Percentiles rank a stretch among this genome's conserved stretches.
These are phyloP conservation scores for Eupithecia inturbata DNA, from an alignment of 2,888 invertebrate genomes.

Conservation along the genomic window DNA sequence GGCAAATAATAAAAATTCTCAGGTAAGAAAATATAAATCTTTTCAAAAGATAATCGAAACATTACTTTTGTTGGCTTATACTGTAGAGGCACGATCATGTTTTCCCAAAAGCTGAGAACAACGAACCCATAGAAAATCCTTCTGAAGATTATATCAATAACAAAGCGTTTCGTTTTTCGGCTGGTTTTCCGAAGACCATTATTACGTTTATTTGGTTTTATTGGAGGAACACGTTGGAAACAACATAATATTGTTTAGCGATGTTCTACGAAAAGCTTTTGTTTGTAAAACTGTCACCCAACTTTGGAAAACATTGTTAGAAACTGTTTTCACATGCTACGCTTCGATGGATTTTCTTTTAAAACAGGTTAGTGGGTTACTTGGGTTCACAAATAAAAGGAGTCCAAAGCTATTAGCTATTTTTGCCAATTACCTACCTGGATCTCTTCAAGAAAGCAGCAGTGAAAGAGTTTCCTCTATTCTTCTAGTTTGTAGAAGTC, in stretches of 20 bases:
- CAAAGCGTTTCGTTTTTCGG: not conserved
- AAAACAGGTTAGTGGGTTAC: not conserved
- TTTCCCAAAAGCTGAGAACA: not conserved
- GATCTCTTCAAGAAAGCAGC: not conserved
- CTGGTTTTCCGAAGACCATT: slow-evolving; percentile 23
- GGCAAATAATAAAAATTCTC: not conserved
- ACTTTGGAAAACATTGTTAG: slow-evolving; percentile 6
- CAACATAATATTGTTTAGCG: slow-evolving; percentile 13
- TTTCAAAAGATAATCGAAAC: not conserved
- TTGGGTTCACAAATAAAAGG: not conserved
- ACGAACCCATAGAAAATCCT: not conserved
- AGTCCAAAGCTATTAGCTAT: not conserved
- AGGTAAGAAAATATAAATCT: not conserved
- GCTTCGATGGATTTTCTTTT: not conserved
- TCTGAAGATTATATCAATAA: slow-evolving; percentile 1
- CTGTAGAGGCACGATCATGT: not conserved
- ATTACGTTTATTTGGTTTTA: slow-evolving; percentile 34
- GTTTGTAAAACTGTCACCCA: slow-evolving; percentile 14
- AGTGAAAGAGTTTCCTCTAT: not conserved
- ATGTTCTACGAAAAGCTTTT: slow-evolving; percentile 23
- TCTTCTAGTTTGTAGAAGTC: not conserved
- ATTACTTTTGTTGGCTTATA: not conserved
- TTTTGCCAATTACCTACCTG: not conserved
- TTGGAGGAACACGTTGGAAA: slow-evolving; percentile 31
- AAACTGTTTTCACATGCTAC: not conserved